Evolutionary conservation across 2,888 invertebrate species (phyloP), one percentile per base, ranked within the genome.

Genomic region (Patella caerulea): DNA sequence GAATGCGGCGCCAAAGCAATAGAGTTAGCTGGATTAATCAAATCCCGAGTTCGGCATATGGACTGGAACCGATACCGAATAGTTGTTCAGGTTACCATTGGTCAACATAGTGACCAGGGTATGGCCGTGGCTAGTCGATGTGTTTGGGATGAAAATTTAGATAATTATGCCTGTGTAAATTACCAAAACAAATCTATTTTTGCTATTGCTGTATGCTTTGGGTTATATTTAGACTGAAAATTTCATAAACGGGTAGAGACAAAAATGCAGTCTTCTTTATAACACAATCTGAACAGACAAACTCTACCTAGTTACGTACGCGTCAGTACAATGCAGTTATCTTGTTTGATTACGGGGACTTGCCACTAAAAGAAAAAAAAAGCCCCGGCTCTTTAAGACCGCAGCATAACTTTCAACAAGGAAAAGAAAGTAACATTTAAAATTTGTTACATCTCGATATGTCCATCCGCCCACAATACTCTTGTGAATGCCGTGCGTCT

Each of bases 181-280:
- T 82, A 81, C 73, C 54, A 72, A 34, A 82, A 79, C 76, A 79
- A 77, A 14, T 76, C 72, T 11, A 55, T 83, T 19, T 80, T 82
- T 70, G 83, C 78, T 14, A 77, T 83, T 14, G 83, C 83, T 11
- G 78, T 79, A 54, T 80, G 81, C 54, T 82, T 77, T 56, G 83
- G 80, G 3, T 65, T 82, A 17, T 83, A 83, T 72, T 82, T 77
- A 54, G 83, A 83, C 70, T 83, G 56, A 76, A 70, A 34, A 19
- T n/a, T 3, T 24, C 0, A 24, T 17, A 45, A n/a, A 72, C 4
- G 34, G 7, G 34, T 0, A 34, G 34, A 34, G 5, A 34, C 34
- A 34, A 34, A 34, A 5, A 34, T 34, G 34, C 34, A 34, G 4
- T 34, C 4, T 29, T 29, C 29, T 29, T 29, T 3, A 29, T 29